phyloP scores from a whole-genome alignment of 2,113 vertebrate genomes.

The Tetrao urogallus region DNA sequence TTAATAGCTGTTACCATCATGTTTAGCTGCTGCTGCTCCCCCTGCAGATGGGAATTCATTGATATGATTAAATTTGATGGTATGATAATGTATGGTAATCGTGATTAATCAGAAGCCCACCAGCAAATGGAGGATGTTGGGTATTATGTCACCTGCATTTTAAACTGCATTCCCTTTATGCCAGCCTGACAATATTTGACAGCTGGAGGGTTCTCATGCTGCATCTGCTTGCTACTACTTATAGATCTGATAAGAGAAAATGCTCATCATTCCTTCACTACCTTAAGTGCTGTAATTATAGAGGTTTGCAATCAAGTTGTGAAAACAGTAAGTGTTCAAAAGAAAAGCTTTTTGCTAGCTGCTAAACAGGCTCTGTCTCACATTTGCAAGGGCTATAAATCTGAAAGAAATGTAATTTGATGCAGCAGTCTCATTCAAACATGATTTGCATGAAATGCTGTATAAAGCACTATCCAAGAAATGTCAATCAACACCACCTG shows the following conservation, averaged over 20 bases:
- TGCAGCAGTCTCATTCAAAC: conserved; percentile 80
- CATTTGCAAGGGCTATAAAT: conserved; percentile 75
- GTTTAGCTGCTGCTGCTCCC: conserved; percentile 73
- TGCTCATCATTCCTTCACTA: conserved; percentile 56
- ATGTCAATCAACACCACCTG: conserved; percentile 86
- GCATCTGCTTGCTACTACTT: conserved; percentile 69
- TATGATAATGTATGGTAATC: conserved; percentile 99
- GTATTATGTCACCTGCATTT: conserved; percentile 93
- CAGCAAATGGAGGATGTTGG: conserved; percentile 88
- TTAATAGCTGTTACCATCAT: conserved; percentile 73
- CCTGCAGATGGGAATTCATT: conserved; percentile 84
- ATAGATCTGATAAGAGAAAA: conserved; percentile 75
- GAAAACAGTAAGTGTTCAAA: conserved; percentile 68
- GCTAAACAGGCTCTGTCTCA: conserved; percentile 62
- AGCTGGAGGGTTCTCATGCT: conserved; percentile 77
- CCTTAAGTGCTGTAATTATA: conserved; percentile 71
- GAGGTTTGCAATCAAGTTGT: conserved; percentile 65
- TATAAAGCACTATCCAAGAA: conserved; percentile 80
- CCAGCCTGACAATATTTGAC: conserved; percentile 82
- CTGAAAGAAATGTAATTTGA: conserved; percentile 83
- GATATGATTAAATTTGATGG: conserved; percentile 94
- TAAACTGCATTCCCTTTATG: conserved; percentile 85
- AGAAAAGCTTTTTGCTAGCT: conserved; percentile 41
- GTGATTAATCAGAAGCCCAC: conserved; percentile 92
- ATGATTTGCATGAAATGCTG: conserved; percentile 90